A percentile compares a stretch with the other conserved stretches of the same genome.
Evolutionary conservation across 1,140 invertebrate species (phyloP).

Genomic region (Cyclina sinensis): DNA sequence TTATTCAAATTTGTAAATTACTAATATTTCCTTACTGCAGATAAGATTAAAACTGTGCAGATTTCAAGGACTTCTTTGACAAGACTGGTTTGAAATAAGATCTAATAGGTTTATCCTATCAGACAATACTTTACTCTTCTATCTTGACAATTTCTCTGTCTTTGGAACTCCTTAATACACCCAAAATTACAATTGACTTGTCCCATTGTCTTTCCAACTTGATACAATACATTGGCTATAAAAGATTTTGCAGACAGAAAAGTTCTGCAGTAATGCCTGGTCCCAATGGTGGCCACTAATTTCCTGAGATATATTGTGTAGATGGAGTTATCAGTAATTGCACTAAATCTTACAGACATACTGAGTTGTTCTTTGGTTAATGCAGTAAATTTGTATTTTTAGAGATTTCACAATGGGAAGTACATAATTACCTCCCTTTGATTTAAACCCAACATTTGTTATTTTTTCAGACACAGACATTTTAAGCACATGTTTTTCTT

Average conservation of each 20-base stretch:
- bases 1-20: too few relatives aligned
- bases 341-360: background rate
- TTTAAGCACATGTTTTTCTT: too few relatives aligned
- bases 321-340: background rate
- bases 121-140: too few relatives aligned
- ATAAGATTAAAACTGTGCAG: too few relatives aligned
- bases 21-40: too few relatives aligned
- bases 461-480: too few relatives aligned
- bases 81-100: too few relatives aligned
- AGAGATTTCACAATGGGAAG: background rate
- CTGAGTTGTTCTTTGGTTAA: background rate
- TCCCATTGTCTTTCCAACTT: background rate
- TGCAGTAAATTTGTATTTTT: background rate
- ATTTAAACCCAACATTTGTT: background rate
- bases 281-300: conserved; percentile 14
- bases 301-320: conserved; percentile 26
- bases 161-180: too few relatives aligned
- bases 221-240: background rate
- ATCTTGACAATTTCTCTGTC: too few relatives aligned
- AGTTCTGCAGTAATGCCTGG: background rate
- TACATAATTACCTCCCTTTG: background rate
- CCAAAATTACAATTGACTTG: background rate
- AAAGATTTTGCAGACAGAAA: conserved; percentile 1
- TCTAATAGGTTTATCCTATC: too few relatives aligned
- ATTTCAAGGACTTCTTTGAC: too few relatives aligned